Percentiles rank a stretch among this genome's conserved stretches.
phyloP scores from a whole-genome alignment of 2,113 vertebrate species.

The Felis chaus region DNA sequence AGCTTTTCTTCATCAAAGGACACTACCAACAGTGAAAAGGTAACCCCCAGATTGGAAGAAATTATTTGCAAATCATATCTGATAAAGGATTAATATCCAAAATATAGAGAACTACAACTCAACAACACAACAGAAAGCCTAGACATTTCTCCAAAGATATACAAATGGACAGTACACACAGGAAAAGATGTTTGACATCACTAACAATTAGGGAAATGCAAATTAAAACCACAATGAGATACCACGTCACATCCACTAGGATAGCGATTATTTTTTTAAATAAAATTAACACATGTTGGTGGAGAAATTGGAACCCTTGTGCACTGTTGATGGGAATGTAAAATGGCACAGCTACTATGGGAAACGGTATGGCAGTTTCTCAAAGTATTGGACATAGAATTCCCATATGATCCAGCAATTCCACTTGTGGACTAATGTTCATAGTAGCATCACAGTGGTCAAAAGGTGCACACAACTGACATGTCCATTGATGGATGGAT shows the following conservation, averaged over 20 bases:
- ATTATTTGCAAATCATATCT: background rate
- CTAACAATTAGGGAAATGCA: background rate
- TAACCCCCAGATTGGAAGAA: background rate
- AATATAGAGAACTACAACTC: background rate
- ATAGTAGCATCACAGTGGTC: background rate
- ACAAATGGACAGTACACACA: background rate
- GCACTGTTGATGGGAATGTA: background rate
- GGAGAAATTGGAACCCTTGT: background rate
- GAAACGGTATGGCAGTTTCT: background rate
- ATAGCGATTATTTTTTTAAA: too few species aligned
- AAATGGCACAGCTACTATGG: background rate
- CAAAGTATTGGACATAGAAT: background rate
- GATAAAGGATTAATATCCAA: background rate
- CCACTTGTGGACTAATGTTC: background rate
- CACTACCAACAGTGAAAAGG: background rate
- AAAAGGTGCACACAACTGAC: background rate
- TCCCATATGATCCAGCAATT: background rate
- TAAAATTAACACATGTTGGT: background rate
- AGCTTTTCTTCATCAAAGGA: background rate
- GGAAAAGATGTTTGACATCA: background rate
- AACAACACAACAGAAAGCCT: background rate
- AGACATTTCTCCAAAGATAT: background rate
- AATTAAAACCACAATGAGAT: background rate
- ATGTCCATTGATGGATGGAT: background rate
- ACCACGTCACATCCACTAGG: background rate